phyloP scores from a whole-genome alignment of 2,797 vertebrate genomes.

The Coccyzus lansbergi region DNA sequence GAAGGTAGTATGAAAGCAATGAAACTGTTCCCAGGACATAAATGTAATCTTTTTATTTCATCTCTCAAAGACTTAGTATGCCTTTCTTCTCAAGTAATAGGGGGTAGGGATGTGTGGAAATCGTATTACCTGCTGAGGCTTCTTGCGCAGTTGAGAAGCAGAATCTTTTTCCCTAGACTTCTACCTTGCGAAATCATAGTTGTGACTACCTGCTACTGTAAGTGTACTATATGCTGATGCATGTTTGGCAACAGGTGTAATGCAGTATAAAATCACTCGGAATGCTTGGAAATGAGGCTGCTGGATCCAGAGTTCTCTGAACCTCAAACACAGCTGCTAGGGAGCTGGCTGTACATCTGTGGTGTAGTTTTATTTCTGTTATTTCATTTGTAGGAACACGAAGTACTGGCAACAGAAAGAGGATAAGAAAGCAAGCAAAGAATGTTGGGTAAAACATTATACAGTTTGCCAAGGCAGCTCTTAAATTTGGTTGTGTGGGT shows the following conservation, averaged over 20 bases:
- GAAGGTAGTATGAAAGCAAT: background rate
- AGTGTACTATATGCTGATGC: accelerated
- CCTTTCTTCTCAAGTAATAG: background rate
- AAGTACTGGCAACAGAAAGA: background rate
- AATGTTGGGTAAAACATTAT: background rate
- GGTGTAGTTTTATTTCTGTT: background rate
- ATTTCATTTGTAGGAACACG: background rate
- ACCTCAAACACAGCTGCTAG: accelerated
- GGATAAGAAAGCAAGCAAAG: background rate
- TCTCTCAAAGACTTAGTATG: background rate
- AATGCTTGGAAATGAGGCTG: background rate
- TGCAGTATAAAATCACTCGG: background rate
- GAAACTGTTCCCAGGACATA: background rate
- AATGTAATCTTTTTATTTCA: background rate
- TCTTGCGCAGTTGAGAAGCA: background rate
- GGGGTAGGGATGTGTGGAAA: background rate
- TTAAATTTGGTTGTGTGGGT: background rate
- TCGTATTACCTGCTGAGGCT: background rate
- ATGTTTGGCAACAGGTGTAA: accelerated
- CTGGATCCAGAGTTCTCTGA: background rate
- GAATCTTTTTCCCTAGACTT: background rate
- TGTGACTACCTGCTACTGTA: background rate
- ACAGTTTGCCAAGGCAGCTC: background rate
- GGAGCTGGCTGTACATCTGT: background rate
- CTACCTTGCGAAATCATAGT: background rate